Conservation (phyloP, 2,888 invertebrate genomes). For the Allophyes oxyacanthae region DNA sequence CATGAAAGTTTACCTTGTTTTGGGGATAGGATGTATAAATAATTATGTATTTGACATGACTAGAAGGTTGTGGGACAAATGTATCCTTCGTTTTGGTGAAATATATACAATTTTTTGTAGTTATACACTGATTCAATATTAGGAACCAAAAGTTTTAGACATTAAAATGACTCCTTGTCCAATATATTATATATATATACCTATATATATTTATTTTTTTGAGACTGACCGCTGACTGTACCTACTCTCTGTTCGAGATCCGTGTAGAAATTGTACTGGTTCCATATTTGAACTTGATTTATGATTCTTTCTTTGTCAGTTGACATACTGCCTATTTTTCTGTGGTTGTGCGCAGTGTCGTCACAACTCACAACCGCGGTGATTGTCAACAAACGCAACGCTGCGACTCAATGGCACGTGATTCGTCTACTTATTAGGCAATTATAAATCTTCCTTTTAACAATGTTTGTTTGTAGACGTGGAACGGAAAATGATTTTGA, state of each 20-base stretch:
- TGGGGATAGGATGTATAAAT: no score
- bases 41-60: no score
- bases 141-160: no score
- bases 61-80: no score
- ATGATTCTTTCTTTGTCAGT: constrained; percentile 52
- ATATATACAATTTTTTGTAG: no score
- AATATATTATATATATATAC: no score
- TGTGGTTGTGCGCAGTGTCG: constrained; percentile 59
- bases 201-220: no score
- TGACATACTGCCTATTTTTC: constrained; percentile 62
- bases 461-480: constrained; percentile 43
- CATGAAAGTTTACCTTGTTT: no score
- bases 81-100: no score
- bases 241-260: constrained; percentile 38
- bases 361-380: constrained; percentile 67
- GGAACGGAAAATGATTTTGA: constrained; percentile 29
- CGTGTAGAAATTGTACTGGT: constrained; percentile 39
- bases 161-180: no score
- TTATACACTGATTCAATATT: no score
- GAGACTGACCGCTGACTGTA: no score
- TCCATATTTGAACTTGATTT: constrained; percentile 57
- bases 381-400: constrained; percentile 74
- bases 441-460: constrained; percentile 60
- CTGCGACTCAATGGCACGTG: constrained; percentile 69
- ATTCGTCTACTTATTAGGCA: constrained; percentile 71